Evolutionary conservation across 1,140 invertebrate genomes (phyloP).

Genomic region (Bombus haemorrhoidalis): DNA sequence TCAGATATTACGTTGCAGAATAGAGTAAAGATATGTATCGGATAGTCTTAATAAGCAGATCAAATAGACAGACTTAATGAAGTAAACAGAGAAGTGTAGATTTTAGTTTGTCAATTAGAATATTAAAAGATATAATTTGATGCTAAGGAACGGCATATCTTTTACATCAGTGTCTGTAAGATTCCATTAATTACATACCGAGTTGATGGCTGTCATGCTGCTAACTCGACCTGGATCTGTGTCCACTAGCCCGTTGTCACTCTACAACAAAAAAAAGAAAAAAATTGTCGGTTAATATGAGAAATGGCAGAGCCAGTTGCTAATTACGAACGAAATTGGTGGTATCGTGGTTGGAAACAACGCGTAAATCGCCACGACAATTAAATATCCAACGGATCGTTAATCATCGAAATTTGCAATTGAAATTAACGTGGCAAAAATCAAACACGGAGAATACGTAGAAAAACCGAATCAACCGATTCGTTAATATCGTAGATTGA

Average conservation of each 20-base stretch:
- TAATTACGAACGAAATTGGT: slow-evolving; percentile 6
- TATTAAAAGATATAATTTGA: neutral
- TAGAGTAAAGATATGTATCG: too few species aligned
- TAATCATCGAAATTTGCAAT: neutral
- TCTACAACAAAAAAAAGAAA: slow-evolving; percentile 78
- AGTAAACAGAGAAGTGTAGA: neutral
- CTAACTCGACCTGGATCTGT: slow-evolving; percentile 81
- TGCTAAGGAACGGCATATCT: neutral
- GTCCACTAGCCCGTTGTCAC: slow-evolving; percentile 82
- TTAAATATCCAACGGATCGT: neutral
- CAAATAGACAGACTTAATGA: neutral
- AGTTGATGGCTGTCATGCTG: slow-evolving; percentile 83
- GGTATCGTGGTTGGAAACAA: neutral
- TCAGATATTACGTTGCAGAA: too few species aligned
- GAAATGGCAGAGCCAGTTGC: neutral
- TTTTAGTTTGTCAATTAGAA: neutral
- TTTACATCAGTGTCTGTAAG: neutral
- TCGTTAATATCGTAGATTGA: too few species aligned
- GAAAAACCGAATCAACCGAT: neutral
- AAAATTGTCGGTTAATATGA: slow-evolving; percentile 31
- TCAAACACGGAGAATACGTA: neutral
- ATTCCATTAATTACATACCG: slow-evolving; percentile 76
- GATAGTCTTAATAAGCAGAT: neutral
- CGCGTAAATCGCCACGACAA: neutral
- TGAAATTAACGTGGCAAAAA: neutral